Base-by-base conservation (phyloP, 2,113 vertebrate species). In the Mionectes macconnelli region DNA sequence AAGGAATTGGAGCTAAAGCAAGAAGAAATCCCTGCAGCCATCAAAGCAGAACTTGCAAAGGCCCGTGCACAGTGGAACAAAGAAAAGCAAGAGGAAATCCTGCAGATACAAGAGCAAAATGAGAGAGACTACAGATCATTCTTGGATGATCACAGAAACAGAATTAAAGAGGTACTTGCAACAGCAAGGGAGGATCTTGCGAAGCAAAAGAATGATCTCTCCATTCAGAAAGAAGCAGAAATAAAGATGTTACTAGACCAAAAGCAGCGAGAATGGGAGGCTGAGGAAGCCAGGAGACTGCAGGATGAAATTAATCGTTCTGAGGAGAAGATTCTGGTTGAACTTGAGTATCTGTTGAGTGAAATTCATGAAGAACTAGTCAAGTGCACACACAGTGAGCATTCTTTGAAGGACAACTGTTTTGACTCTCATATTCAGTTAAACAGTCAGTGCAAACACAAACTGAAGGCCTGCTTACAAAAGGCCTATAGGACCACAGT, bases 71-170 rank as follows among this genome's bases (percentile, higher is more conserved):
- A 97, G 68, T 99, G 99, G 99, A 99, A 98, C 96, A 97, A 98
- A 96, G 98, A 99, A 90, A 99, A 99, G 87, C 98, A 99, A 83
- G 98, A 99, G 95, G 99, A 99, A 97, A 97, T 99, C 37, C 94
- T 97, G 27, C 97, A 93, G 87, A 86, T 99, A 66, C 98, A 98
- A 91, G 94, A 95, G 35, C 98, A 98, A 94, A 98, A 98, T 30
- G 99, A 99, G 73, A 97, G 97, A 92, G 98, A 98, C 76, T 98
- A 98, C 89, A 95, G 98, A 35, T 89, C 95, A 1, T 98, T 98
- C 97, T 96, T 99, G 82, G 97, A 98, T 68, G 98, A 99, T 76
- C 98, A 99, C 42, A 95, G 96, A 59, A 98, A 94, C 87, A 98
- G 97, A 95, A 98, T 99, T 95, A 97, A 98, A 69, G 98, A 98